Evolutionary conservation across 1,140 invertebrate genomes (phyloP).

Genomic region (Sinella curviseta): DNA sequence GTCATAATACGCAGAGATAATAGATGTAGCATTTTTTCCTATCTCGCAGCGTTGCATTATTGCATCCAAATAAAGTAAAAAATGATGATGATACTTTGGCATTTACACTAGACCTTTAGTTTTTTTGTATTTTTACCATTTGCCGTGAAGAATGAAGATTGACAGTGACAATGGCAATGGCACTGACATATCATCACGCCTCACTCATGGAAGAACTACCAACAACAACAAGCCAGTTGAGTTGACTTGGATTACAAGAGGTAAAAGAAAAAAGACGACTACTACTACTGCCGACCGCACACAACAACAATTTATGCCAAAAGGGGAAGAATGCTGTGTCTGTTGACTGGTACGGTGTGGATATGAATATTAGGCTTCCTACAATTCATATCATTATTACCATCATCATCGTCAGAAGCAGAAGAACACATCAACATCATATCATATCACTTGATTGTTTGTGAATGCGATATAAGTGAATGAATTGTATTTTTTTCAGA

Average conservation of each 20-base stretch:
- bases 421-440: not conserved
- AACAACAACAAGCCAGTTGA: not conserved
- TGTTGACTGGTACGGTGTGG: not conserved
- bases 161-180: conserved; percentile 11
- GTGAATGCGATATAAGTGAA: not conserved
- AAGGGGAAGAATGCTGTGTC: not conserved
- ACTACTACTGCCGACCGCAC: not conserved
- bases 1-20: too few relatives aligned
- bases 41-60: too few relatives aligned
- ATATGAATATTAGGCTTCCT: not conserved
- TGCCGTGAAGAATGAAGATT: not conserved
- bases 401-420: not conserved
- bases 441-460: not conserved
- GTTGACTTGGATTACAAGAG: not conserved
- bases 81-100: too few relatives aligned
- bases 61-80: too few relatives aligned
- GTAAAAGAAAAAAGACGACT: not conserved
- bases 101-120: too few relatives aligned
- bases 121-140: not conserved
- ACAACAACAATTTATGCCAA: conserved; percentile 5
- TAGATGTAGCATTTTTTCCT: too few relatives aligned
- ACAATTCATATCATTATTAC: not conserved
- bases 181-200: conserved; percentile 23
- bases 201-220: not conserved
- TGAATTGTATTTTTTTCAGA: not conserved